phyloP scores from a whole-genome alignment of 2,888 invertebrate genomes.

The Ectemnius continuus region DNA sequence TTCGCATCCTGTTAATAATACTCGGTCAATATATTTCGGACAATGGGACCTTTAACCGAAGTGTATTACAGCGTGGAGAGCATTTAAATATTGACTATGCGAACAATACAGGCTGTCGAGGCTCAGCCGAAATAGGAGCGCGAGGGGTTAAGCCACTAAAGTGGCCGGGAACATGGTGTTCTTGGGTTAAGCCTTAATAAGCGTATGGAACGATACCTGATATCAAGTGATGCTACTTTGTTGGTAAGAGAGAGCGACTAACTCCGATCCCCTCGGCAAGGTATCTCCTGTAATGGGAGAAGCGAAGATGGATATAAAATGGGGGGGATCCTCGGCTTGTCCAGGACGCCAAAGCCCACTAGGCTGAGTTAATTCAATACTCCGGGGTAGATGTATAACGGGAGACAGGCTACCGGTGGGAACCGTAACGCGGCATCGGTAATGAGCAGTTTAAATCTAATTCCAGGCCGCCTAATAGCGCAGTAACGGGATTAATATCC shows the following conservation, averaged over 20 bases:
- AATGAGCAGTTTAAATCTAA: conserved; percentile 41
- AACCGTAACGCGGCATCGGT: conserved; percentile 16
- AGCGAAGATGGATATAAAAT: neutral
- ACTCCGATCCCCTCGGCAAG: neutral
- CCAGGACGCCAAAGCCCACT: too few relatives aligned
- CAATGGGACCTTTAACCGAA: too few relatives aligned
- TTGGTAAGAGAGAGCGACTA: neutral
- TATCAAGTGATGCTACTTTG: conserved; percentile 2
- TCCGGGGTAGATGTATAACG: too few relatives aligned
- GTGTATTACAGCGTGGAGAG: too few relatives aligned
- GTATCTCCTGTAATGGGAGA: neutral
- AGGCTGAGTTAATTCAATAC: too few relatives aligned
- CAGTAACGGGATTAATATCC: conserved; percentile 1
- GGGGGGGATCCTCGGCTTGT: neutral
- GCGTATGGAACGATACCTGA: neutral
- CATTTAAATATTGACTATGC: too few relatives aligned
- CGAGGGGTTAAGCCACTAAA: neutral
- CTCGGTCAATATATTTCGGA: too few relatives aligned
- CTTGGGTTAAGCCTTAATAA: neutral
- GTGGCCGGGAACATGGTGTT: neutral
- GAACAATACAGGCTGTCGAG: too few relatives aligned
- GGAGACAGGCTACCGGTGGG: too few relatives aligned
- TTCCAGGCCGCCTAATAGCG: conserved; percentile 10
- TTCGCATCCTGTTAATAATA: too few relatives aligned
- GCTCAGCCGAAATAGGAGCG: neutral